phyloP scores from a whole-genome alignment of 2,113 vertebrate genomes.

The Jacana jacana region DNA sequence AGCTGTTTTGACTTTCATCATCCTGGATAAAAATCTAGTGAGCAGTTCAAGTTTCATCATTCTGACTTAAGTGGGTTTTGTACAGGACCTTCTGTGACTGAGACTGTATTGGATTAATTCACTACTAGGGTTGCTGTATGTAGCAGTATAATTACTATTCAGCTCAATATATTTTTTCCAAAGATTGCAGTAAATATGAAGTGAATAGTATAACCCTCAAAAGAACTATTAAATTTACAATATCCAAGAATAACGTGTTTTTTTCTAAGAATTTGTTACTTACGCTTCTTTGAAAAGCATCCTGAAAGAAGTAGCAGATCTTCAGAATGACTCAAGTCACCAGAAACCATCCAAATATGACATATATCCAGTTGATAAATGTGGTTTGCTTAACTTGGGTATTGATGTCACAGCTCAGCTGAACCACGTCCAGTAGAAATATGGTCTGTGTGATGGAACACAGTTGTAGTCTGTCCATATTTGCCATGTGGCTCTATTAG shows the following conservation, averaged over 20 bases:
- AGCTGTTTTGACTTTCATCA: background rate
- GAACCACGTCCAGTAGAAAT: background rate
- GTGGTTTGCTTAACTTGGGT: background rate
- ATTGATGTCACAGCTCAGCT: background rate
- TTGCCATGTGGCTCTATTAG: accelerated
- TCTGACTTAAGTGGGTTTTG: background rate
- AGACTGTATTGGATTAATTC: background rate
- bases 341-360: accelerated
- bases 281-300: background rate
- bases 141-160: background rate
- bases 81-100: background rate
- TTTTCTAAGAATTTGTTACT: background rate
- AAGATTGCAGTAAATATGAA: background rate
- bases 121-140: background rate
- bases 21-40: background rate
- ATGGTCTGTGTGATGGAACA: background rate
- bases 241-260: background rate
- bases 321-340: background rate
- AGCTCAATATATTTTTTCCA: background rate
- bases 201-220: background rate
- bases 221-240: background rate
- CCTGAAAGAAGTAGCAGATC: background rate
- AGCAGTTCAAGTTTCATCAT: background rate
- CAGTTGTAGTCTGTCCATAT: background rate
- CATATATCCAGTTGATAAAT: background rate